A percentile compares a stretch with the other conserved stretches of the same genome.
Conservation (phyloP, 2,113 vertebrate species). For the Xerus inauris region DNA sequence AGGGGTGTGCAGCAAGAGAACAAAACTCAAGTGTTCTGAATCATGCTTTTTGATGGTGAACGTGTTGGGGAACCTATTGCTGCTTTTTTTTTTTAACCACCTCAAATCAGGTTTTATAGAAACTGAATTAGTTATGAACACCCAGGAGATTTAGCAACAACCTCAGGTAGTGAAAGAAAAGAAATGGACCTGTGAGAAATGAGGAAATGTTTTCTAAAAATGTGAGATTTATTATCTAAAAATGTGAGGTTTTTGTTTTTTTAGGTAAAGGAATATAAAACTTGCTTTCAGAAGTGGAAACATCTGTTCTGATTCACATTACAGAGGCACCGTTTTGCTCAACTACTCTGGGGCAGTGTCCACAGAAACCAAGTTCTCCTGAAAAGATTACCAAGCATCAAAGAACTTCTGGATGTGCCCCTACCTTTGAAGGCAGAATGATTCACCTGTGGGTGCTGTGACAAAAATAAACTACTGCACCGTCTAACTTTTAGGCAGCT, state of each 20-base stretch:
- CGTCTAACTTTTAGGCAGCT: not conserved
- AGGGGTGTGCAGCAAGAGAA: not conserved
- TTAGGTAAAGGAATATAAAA: constrained; percentile 28
- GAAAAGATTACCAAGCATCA: not conserved
- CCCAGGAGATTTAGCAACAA: not conserved
- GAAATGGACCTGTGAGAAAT: not conserved
- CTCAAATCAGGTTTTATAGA: not conserved
- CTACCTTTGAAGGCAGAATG: not conserved
- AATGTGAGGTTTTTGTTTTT: not conserved
- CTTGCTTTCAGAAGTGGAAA: constrained; percentile 1
- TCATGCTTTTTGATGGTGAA: not conserved
- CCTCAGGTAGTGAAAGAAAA: not conserved
- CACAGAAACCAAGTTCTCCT: not conserved
- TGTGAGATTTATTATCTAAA: not conserved
- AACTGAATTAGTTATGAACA: not conserved
- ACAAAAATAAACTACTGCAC: constrained; percentile 7
- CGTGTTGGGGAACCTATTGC: not conserved
- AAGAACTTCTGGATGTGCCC: not conserved
- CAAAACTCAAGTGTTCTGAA: not conserved
- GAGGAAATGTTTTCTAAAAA: not conserved
- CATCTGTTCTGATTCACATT: not conserved
- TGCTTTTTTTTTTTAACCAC: not conserved
- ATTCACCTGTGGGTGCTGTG: not conserved
- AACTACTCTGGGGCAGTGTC: not conserved
- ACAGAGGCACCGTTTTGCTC: not conserved